phyloP scores from a whole-genome alignment of 23 tunicate species.

The Corella eumyota region DNA sequence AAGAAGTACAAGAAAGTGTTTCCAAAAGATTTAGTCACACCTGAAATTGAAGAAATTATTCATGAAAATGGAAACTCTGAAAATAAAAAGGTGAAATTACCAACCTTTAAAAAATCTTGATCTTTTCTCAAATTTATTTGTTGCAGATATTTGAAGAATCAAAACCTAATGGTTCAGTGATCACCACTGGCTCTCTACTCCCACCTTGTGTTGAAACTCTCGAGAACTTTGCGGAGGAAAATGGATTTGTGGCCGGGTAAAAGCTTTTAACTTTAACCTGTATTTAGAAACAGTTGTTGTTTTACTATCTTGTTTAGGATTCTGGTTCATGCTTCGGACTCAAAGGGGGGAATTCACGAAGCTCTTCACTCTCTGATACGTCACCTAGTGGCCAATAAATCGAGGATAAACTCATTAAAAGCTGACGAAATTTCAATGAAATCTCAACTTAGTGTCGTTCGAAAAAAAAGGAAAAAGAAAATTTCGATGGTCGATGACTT shows the following conservation, averaged over 20 bases:
- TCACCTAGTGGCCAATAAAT: slow-evolving; percentile 27
- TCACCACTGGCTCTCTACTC: slow-evolving; percentile 18
- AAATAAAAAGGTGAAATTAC: background rate
- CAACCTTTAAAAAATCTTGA: background rate
- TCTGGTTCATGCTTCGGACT: slow-evolving; percentile 58
- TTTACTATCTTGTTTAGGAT: slow-evolving; percentile 12
- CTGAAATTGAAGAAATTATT: background rate
- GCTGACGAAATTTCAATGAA: slow-evolving; percentile 27
- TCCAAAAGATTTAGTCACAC: slow-evolving; percentile 24
- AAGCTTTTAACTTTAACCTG: background rate
- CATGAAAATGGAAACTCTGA: background rate
- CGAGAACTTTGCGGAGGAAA: slow-evolving; percentile 37
- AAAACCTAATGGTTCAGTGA: slow-evolving; percentile 2
- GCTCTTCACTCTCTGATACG: slow-evolving; percentile 70
- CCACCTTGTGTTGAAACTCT: slow-evolving; percentile 66
- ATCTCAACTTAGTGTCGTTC: slow-evolving; percentile 9
- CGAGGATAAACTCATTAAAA: background rate
- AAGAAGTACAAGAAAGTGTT: slow-evolving; percentile 36
- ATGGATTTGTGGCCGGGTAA: slow-evolving; percentile 60
- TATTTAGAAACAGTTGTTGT: background rate
- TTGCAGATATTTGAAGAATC: background rate
- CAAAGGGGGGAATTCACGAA: slow-evolving; percentile 72
- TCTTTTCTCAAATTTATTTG: background rate
- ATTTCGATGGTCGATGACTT: too few relatives aligned
- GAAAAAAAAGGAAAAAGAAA: slow-evolving; percentile 10